These are phyloP conservation scores for Molanna angustata DNA, from an alignment of 2,888 invertebrate species.

Conservation along the genomic window DNA sequence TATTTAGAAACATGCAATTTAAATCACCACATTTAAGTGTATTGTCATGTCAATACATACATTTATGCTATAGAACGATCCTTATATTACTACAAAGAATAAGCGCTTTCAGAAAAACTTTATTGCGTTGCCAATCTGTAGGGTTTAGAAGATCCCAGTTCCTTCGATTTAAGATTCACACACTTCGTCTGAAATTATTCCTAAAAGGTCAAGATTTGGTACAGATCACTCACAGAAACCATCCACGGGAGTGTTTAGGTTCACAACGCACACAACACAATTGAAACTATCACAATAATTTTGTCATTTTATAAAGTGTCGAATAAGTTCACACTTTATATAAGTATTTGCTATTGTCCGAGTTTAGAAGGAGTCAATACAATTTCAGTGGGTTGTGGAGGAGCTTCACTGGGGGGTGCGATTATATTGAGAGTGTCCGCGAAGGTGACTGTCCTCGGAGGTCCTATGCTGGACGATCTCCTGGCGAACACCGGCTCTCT, in stretches of 20 bases:
- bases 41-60: conserved; percentile 7
- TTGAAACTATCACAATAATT: too few species aligned
- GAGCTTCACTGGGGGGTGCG: conserved; percentile 50
- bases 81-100: conserved; percentile 10
- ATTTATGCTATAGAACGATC: conserved; percentile 1
- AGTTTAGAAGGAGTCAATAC: conserved; percentile 64
- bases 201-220: too few species aligned
- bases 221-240: too few species aligned
- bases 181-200: too few species aligned
- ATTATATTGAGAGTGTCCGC: conserved; percentile 34
- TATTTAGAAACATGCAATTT: too few species aligned
- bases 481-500: conserved; percentile 38
- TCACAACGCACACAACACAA: too few species aligned
- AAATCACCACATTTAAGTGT: too few species aligned
- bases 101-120: conserved; percentile 12
- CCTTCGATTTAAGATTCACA: conserved; percentile 5
- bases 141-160: conserved; percentile 11
- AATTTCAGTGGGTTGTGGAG: conserved; percentile 57
- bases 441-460: conserved; percentile 28
- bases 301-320: too few species aligned
- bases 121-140: conserved; percentile 16
- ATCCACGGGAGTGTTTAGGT: too few species aligned
- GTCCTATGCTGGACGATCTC: conserved; percentile 15
- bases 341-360: conserved; percentile 48
- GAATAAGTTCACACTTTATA: conserved; percentile 15